phyloP scores from a whole-genome alignment of 1,140 invertebrate genomes.

The Bombus superbus region DNA sequence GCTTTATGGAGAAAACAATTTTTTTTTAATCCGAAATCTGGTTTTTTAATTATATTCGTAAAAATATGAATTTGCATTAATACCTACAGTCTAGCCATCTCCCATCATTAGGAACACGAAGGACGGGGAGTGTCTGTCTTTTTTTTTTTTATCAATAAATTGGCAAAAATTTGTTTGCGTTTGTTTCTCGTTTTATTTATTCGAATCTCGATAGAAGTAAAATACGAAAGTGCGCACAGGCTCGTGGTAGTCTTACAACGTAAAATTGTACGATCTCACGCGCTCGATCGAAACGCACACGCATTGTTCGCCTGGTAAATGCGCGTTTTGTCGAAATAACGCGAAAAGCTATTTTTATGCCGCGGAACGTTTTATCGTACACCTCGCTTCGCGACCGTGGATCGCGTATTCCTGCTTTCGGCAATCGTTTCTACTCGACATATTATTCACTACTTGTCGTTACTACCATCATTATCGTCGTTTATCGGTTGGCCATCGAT shows the following conservation, averaged over 20 bases:
- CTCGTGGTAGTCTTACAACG: slow-evolving; percentile 49
- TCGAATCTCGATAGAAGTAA: slow-evolving; percentile 57
- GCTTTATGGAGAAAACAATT: too few species aligned
- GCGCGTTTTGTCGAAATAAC: slow-evolving; percentile 4
- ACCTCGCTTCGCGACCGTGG: too few species aligned
- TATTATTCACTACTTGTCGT: neutral
- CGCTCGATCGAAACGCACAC: slow-evolving; percentile 2
- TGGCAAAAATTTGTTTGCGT: neutral
- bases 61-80: too few species aligned
- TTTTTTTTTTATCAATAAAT: neutral
- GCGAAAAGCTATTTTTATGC: neutral
- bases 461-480: neutral
- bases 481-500: neutral
- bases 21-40: too few species aligned
- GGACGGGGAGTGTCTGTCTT: neutral
- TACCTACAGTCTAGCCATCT: too few species aligned
- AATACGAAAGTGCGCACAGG: neutral
- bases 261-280: slow-evolving; percentile 66
- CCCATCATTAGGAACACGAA: neutral
- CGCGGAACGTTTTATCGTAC: too few species aligned
- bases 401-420: neutral
- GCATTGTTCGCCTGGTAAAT: neutral
- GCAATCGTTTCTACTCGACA: neutral
- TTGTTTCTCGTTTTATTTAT: slow-evolving; percentile 53
- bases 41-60: too few species aligned